Base-by-base conservation (phyloP, 1,140 invertebrate genomes). In the Platyura marginata region DNA sequence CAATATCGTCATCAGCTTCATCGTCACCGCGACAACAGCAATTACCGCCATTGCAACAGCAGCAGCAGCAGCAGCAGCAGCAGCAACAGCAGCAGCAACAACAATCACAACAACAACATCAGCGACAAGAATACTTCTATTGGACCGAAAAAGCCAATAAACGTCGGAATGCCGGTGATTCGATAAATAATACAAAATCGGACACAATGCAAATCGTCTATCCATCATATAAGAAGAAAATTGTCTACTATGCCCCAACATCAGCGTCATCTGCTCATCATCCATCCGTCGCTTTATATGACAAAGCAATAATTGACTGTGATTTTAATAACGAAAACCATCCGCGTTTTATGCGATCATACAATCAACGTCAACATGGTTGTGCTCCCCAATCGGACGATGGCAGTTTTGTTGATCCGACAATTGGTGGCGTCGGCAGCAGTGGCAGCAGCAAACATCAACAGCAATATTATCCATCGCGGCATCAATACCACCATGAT, bases 221-320 rank as follows among this genome's bases (percentile, higher is more conserved):
- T 45, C 57, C 57, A 21, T 60, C 57, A 35, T 60, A 60, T 33
- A 60, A 71, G 62, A 60, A 70, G 61, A 50, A 29, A 13, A 6
- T 29, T 13, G 13, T 29, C 6, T 13, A 29, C 61, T 59, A 52
- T 56, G 60, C 32, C 66, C 40, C 48, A 19, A 13, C 53, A 55
- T 25, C 57, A 52, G 8, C 57, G 56, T 40, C 60, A 61, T 29
- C 25, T 29, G 25, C 6, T 29, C 25, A n/a, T n/a, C n/a, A n/a
- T n/a, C n/a, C n/a, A n/a, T n/a, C n/a, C n/a, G n/a, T n/a, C n/a
- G n/a, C n/a, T n/a, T n/a, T n/a, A n/a, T n/a, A n/a, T n/a, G 25
- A 29, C 13, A 13, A 29, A 29, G 25, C 25, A 29, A 13, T 6
- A 29, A 29, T 29, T 29, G 25, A 29, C 25, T 6, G 13, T 29